These are phyloP conservation scores for Carcinoscorpius rotundicauda DNA, from an alignment of 1,140 invertebrate genomes.

Conservation along the genomic window DNA sequence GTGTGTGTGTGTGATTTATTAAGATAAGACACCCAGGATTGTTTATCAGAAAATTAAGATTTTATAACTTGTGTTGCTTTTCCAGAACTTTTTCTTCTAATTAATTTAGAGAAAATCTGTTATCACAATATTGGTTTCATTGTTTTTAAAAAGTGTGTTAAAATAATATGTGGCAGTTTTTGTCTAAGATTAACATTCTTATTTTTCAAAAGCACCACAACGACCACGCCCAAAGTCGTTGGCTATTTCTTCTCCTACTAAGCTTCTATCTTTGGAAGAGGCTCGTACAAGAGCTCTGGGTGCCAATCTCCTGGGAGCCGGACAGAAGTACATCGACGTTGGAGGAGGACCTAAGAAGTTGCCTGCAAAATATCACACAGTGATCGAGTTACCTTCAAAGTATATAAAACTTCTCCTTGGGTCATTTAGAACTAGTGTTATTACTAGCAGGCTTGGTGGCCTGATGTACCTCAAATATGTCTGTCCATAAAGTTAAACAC, in stretches of 20 bases:
- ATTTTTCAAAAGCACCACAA: conserved; percentile 33
- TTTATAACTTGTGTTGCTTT: too few species aligned
- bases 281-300: conserved; percentile 45
- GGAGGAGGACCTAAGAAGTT: conserved; percentile 76
- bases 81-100: too few species aligned
- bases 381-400: conserved; percentile 68
- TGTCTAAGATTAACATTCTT: neutral
- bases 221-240: conserved; percentile 71
- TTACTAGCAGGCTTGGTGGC: too few species aligned
- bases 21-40: too few species aligned
- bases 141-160: too few species aligned
- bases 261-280: conserved; percentile 76
- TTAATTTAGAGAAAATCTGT: too few species aligned
- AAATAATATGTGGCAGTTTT: neutral
- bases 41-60: too few species aligned
- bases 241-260: conserved; percentile 77
- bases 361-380: conserved; percentile 85
- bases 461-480: too few species aligned
- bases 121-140: too few species aligned
- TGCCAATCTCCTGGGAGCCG: conserved; percentile 32
- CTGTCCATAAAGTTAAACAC: too few species aligned
- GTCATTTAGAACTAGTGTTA: too few species aligned
- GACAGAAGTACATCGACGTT: conserved; percentile 81
- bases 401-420: neutral
- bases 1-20: too few species aligned